Conservation (phyloP, 2,113 vertebrate genomes). For the Tenrec ecaudatus region DNA sequence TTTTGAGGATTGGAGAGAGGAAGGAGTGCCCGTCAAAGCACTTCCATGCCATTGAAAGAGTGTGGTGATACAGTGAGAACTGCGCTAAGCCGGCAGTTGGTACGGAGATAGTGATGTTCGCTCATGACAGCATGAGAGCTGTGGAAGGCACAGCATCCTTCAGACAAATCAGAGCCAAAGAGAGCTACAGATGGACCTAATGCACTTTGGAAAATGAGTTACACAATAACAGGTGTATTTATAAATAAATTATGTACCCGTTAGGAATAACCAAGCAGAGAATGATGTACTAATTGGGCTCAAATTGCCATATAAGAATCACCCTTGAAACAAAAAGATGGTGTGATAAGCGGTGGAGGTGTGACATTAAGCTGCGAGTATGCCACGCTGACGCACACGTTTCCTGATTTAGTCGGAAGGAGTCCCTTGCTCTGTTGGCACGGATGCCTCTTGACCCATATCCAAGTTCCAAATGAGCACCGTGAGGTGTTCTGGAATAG, state of each 20-base stretch:
- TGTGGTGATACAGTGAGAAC: neutral
- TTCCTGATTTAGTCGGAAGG: too few relatives aligned
- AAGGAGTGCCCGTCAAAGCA: neutral
- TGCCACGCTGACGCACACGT: too few relatives aligned
- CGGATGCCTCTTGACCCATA: too few relatives aligned
- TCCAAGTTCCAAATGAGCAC: too few relatives aligned
- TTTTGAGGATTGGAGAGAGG: neutral
- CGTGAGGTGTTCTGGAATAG: too few relatives aligned
- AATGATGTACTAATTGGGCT: constrained; percentile 47
- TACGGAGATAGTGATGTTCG: constrained; percentile 32
- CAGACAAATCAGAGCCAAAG: constrained; percentile 32
- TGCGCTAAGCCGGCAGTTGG: neutral
- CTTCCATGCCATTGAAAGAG: neutral
- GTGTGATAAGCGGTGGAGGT: neutral
- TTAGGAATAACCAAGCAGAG: constrained; percentile 38
- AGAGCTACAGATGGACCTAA: constrained; percentile 47
- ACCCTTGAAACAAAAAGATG: constrained; percentile 32
- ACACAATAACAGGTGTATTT: neutral
- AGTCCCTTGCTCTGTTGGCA: too few relatives aligned
- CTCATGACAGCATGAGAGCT: constrained; percentile 48
- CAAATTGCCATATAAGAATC: constrained; percentile 35
- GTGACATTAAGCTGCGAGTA: neutral
- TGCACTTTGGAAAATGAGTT: neutral
- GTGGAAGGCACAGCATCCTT: constrained; percentile 31
- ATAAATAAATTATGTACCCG: constrained; percentile 17